A percentile compares a stretch with the other conserved stretches of the same genome.
These are phyloP conservation scores for Ornithoptera alexandrae DNA, from an alignment of 2,888 invertebrate genomes.

Conservation along the genomic window DNA sequence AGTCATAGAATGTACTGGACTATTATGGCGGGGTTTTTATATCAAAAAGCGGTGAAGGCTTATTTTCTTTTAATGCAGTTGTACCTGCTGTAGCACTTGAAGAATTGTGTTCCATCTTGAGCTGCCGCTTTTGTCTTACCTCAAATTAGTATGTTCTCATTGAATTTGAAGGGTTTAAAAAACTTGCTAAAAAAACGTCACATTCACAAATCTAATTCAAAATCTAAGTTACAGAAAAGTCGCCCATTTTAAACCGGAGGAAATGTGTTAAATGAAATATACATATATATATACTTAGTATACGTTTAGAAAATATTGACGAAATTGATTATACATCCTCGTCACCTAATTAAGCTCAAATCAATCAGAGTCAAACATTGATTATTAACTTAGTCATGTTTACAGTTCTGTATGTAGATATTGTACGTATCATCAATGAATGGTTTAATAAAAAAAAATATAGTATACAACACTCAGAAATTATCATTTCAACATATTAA, in stretches of 20 bases:
- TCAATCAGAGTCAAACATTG: conserved; percentile 1
- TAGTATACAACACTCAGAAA: background rate
- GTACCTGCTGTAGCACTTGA: too few relatives aligned
- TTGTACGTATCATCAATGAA: background rate
- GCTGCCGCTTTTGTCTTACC: too few relatives aligned
- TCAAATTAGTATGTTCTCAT: too few relatives aligned
- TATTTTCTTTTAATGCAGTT: too few relatives aligned
- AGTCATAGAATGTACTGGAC: too few relatives aligned
- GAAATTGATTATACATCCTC: background rate
- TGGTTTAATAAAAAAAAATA: background rate
- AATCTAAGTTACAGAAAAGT: background rate
- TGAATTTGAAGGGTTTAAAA: background rate
- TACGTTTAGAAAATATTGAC: background rate
- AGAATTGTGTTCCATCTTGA: too few relatives aligned
- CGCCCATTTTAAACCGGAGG: background rate
- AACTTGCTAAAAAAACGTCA: background rate
- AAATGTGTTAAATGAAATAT: background rate
- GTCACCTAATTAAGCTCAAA: background rate
- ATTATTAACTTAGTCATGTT: background rate
- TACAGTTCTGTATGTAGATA: background rate
- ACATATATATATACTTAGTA: background rate
- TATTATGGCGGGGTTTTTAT: too few relatives aligned
- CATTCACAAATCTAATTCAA: too few relatives aligned
- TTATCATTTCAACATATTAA: background rate
- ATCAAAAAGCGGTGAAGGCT: too few relatives aligned